Evolutionary conservation across 2,888 invertebrate species (phyloP).

Genomic region (Leptothorax acervorum): DNA sequence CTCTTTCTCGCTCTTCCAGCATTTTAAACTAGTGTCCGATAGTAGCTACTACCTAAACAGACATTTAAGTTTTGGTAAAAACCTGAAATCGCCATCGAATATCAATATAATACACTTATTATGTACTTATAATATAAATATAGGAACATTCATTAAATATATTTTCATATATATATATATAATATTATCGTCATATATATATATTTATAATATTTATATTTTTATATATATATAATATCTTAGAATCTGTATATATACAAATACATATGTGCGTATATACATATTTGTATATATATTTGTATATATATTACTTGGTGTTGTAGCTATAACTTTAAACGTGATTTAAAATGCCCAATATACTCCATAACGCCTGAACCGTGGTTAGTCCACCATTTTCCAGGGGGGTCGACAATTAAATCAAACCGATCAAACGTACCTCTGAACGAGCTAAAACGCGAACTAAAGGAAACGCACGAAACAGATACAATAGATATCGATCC

Average conservation of each 20-base stretch:
- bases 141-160: constrained; percentile 86
- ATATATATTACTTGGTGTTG: constrained; percentile 83
- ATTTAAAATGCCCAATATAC: constrained; percentile 83
- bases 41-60: constrained; percentile 80
- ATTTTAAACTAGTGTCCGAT: constrained; percentile 68
- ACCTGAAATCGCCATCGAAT: constrained; percentile 85
- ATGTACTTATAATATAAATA: constrained; percentile 84
- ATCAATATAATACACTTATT: constrained; percentile 84
- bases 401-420: background rate
- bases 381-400: constrained; percentile 27
- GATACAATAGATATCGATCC: background rate
- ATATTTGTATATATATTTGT: constrained; percentile 78
- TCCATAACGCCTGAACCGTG: constrained; percentile 79
- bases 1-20: constrained; percentile 68
- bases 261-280: constrained; percentile 71
- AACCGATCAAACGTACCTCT: background rate
- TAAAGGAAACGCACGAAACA: constrained; percentile 1
- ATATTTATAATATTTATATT: constrained; percentile 69
- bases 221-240: constrained; percentile 80
- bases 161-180: constrained; percentile 81
- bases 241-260: constrained; percentile 75
- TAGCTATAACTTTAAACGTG: constrained; percentile 80
- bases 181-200: constrained; percentile 79
- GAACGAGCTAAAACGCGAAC: background rate
- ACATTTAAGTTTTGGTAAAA: constrained; percentile 82